A percentile compares a stretch with the other conserved stretches of the same genome.
phyloP scores from a whole-genome alignment of 2,888 invertebrate species.

The Zhengitettix transpicula region DNA sequence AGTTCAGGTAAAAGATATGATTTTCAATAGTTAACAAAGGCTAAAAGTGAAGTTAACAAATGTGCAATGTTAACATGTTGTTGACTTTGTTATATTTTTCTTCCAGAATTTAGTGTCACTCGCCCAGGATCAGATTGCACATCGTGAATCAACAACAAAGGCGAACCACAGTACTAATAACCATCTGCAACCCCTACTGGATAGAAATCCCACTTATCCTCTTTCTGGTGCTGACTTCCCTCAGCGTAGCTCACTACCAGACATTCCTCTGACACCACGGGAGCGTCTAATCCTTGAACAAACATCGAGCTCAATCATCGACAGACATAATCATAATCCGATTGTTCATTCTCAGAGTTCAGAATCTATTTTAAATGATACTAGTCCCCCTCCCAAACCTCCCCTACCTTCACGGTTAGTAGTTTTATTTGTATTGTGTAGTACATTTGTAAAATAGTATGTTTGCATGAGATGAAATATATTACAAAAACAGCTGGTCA shows the following conservation, averaged over 20 bases:
- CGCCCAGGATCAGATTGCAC: constrained; percentile 67
- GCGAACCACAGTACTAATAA: constrained; percentile 13
- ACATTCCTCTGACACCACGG: constrained; percentile 69
- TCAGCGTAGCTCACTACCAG: constrained; percentile 53
- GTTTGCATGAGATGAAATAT: not conserved
- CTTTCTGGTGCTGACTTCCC: constrained; percentile 18
- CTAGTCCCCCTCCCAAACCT: constrained; percentile 74
- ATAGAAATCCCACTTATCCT: constrained; percentile 11
- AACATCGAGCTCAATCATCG: constrained; percentile 24
- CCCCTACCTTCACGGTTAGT: constrained; percentile 61
- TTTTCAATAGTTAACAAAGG: no score
- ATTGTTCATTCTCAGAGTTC: constrained; percentile 66
- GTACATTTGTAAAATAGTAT: not conserved
- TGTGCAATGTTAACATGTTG: not conserved
- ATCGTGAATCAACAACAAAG: constrained; percentile 29
- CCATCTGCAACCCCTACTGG: constrained; percentile 10
- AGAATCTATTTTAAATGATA: constrained; percentile 56
- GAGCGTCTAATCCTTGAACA: constrained; percentile 49
- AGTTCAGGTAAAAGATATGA: constrained; percentile 39
- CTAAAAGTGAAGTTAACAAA: not conserved
- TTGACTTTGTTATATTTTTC: constrained; percentile 11
- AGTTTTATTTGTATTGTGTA: not conserved
- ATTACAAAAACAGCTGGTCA: not conserved
- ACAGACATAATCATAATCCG: constrained; percentile 29
- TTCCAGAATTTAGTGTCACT: constrained; percentile 53